These are phyloP conservation scores for Raja brachyura DNA, from an alignment of 2,113 vertebrate species.

Conservation along the genomic window DNA sequence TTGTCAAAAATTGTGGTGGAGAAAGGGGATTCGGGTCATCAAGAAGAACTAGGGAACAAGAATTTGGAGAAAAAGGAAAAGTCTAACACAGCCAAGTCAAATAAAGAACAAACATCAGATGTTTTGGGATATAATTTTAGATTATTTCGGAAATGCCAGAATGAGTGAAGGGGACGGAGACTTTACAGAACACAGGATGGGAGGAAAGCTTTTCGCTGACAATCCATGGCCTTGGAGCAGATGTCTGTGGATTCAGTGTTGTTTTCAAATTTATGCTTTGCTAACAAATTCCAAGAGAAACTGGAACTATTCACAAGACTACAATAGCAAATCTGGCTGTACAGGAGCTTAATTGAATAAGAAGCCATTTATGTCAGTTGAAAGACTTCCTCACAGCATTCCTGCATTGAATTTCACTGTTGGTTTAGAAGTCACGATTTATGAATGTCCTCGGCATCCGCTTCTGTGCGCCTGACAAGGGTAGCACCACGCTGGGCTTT, in stretches of 20 bases:
- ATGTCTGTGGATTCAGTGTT: background rate
- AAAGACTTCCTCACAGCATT: slow-evolving; percentile 16
- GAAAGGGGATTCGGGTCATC: background rate
- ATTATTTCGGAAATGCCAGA: background rate
- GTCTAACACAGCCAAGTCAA: background rate
- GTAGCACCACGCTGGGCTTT: slow-evolving; percentile 10
- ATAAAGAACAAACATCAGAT: background rate
- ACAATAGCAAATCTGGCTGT: slow-evolving; percentile 11
- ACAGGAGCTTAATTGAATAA: background rate
- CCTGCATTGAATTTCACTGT: slow-evolving; percentile 26
- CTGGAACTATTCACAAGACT: background rate
- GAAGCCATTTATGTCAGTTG: background rate
- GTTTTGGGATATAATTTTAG: background rate
- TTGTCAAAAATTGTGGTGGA: background rate
- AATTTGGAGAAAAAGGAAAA: background rate
- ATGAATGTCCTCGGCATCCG: slow-evolving; percentile 28
- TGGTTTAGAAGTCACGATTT: slow-evolving; percentile 26
- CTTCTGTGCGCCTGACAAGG: slow-evolving; percentile 25
- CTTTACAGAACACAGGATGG: background rate
- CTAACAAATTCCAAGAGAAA: background rate
- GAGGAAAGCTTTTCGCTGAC: background rate
- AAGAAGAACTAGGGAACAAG: background rate
- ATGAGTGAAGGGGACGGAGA: background rate
- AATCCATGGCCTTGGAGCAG: background rate
- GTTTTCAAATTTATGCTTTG: slow-evolving; percentile 8